Conservation (phyloP, 2,113 vertebrate genomes). For the Ctenodactylus gundi region DNA sequence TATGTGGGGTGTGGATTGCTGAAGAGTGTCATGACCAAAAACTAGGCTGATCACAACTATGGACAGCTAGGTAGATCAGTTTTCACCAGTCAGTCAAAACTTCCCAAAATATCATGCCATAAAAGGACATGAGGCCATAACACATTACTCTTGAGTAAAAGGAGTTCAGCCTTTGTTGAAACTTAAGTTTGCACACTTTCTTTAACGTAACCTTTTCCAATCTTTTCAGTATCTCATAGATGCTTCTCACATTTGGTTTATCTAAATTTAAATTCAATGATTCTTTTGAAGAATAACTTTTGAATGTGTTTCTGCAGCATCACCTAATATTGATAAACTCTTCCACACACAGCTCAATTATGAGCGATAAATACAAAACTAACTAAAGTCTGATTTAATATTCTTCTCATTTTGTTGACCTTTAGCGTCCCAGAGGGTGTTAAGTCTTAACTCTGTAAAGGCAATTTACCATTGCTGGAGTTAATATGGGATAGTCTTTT, state of each 20-base stretch:
- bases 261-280: not conserved
- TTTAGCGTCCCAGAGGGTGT: not conserved
- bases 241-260: not conserved
- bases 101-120: not conserved
- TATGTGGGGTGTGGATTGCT: not conserved
- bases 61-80: not conserved
- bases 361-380: constrained; percentile 11
- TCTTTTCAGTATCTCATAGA: not conserved
- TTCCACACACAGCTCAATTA: not conserved
- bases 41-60: not conserved
- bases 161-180: not conserved
- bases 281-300: not conserved
- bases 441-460: not conserved
- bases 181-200: not conserved
- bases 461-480: not conserved
- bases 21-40: too few relatives aligned
- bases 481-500: not conserved
- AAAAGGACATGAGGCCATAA: not conserved
- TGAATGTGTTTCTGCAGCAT: not conserved
- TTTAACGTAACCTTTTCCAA: not conserved
- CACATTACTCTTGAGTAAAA: too few relatives aligned
- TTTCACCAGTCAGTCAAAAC: not conserved
- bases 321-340: not conserved
- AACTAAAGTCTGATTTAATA: constrained; percentile 21
- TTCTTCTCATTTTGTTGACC: not conserved